Evolutionary conservation across 2,797 vertebrate genomes (phyloP), one percentile per base, ranked within the genome.

Genomic region (Xenentodon cancila): DNA sequence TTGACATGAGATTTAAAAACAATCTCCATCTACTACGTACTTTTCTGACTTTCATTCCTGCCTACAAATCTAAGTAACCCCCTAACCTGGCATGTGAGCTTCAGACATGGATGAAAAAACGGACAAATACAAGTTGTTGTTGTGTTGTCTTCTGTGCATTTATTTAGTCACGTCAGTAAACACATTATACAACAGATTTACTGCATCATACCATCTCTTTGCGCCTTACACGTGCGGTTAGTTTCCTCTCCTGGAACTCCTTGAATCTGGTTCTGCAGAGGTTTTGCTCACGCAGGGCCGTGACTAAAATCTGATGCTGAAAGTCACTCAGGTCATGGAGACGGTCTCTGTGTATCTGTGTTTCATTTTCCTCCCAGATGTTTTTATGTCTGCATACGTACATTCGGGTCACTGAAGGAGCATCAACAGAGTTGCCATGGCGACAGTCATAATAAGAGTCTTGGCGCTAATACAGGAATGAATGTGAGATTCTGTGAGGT

Each of bases 361-460:
- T 21, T 55, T 65, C 47, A 30, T 32, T 55, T 55, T 46, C 15
- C 52, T 71, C 62, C 57, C 52, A 12, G 59, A 46, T 50, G 59
- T 53, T 37, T 65, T 45, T 45, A 42, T 52, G 48, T 16, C 49
- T 56, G 48, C 7, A 43, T 20, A 45, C 21, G 25, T 55, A 25
- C 8, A 9, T 16, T 6, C 22, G 40, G 47, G 58, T 56, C 59
- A 21, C 50, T 3, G 44, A 68, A 58, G 4, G 34, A 75, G 62
- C 68, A 68, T 79, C 75, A 69, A 57, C 68, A 7, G 11, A 11
- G 87, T 91, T 78, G 67, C 84, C 68, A 52, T 59, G 84, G 88
- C 3, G 61, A 90, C 89, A 91, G 91, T 89, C 91, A 91, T 84
- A 92, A 92, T 88, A 92, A 85, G 86, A 57, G 71, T 47, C 60